Conservation (phyloP, 2,888 invertebrate species). For the Heliconius erato region DNA sequence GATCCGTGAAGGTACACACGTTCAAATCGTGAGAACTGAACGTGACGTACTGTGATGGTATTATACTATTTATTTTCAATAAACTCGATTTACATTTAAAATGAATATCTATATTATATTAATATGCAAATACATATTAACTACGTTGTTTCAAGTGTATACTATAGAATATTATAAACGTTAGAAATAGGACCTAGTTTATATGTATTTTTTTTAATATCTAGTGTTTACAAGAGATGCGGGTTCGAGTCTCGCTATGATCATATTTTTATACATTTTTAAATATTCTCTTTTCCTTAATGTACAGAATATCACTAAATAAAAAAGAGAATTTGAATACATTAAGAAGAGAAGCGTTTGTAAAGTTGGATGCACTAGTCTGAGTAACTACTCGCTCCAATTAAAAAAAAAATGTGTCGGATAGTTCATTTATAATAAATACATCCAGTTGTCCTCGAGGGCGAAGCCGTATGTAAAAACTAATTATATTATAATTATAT, state of each 20-base stretch:
- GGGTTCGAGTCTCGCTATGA: background rate
- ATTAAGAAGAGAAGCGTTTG: background rate
- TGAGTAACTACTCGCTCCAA: background rate
- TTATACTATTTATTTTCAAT: background rate
- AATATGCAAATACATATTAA: background rate
- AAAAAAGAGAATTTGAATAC: no score
- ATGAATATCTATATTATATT: conserved; percentile 6
- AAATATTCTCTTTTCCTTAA: no score
- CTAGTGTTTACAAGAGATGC: background rate
- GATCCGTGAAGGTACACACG: conserved; percentile 15
- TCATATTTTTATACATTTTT: no score
- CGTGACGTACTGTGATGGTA: background rate
- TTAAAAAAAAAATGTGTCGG: no score
- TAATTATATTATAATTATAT: no score
- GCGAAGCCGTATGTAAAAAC: no score
- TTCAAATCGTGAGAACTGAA: conserved; percentile 12
- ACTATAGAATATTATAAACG: background rate
- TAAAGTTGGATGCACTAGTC: background rate
- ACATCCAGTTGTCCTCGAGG: no score
- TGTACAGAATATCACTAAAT: no score
- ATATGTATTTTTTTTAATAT: background rate
- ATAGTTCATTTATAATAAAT: no score
- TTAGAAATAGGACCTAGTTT: background rate
- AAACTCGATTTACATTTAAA: conserved; percentile 12
- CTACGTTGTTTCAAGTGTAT: background rate